Conservation (phyloP, 2,797 vertebrate genomes). For the Eurystomus glaucurus region DNA sequence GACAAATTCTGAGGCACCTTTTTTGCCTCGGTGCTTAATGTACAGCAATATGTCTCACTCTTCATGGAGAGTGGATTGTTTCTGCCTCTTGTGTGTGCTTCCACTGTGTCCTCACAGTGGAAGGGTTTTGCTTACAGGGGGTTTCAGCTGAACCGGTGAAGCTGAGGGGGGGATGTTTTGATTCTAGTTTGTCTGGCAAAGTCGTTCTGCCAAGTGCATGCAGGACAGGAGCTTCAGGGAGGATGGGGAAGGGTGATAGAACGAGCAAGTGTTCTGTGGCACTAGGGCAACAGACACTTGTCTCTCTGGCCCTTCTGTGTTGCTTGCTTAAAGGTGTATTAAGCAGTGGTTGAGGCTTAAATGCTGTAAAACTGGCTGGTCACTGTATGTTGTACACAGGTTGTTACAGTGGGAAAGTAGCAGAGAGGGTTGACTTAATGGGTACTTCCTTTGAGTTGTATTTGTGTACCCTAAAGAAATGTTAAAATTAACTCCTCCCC, state of each 20-base stretch:
- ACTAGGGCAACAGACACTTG: background rate
- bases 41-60: background rate
- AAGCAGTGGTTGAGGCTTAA: background rate
- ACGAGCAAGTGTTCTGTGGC: background rate
- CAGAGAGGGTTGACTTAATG: background rate
- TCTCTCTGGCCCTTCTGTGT: background rate
- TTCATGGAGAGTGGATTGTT: background rate
- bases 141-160: background rate
- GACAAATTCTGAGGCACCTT: background rate
- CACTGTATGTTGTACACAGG: background rate
- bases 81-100: background rate
- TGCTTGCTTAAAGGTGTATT: background rate
- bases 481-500: background rate
- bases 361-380: conserved; percentile 6
- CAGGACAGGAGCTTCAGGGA: background rate
- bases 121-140: no score
- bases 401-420: background rate
- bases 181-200: background rate
- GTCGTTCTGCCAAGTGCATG: background rate
- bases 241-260: background rate
- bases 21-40: background rate
- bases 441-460: background rate
- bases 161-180: background rate
- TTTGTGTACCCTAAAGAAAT: background rate
- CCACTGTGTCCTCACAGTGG: no score